Evolutionary conservation across 2,888 invertebrate species (phyloP), one percentile per base, ranked within the genome.

Genomic region (Eucera pruinosa): DNA sequence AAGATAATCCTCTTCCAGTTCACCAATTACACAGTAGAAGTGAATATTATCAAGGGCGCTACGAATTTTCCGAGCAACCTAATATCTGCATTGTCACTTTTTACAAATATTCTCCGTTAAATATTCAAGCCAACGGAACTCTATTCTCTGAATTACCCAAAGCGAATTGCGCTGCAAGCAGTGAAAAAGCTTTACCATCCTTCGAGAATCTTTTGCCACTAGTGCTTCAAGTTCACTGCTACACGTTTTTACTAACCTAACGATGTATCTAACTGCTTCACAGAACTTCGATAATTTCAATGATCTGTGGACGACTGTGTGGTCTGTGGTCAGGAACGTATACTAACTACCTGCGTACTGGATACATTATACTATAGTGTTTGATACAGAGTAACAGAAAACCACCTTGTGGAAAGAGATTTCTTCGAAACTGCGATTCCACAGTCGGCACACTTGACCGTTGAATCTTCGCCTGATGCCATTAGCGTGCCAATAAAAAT

Each of bases 291-390:
- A n/a, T n/a, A n/a, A n/a, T n/a, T n/a, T n/a, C n/a, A n/a, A n/a
- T n/a, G 65, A 70, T 76, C 39, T 23, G 15, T 15, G 39, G 25
- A 36, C 52, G 73, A 55, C 36, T 39, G 41, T 65, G 79, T 47
- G 68, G 80, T 79, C 65, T 74, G 80, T 45, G 73, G 80, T 73
- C 50, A 23, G 41, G 41, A 23, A 27, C 48, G 33, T 54, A 48
- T 60, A 61, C 65, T 57, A 30, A 20, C 27, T 48, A 36, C 36
- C 39, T 18, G n/a, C n/a, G 23, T 0, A 15, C 41, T 30, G 13
- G 70, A 70, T 80, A 70, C 52, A 72, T 43, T 68, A 57, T 68
- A 65, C 36, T n/a, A n/a, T 30, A n/a, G 47, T 72, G 55, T 55
- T 62, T 55, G 41, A 66, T 62, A 62, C 39, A 57, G 50, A 33